Base-by-base conservation (phyloP, 2,113 vertebrate genomes). In the Morone saxatilis region DNA sequence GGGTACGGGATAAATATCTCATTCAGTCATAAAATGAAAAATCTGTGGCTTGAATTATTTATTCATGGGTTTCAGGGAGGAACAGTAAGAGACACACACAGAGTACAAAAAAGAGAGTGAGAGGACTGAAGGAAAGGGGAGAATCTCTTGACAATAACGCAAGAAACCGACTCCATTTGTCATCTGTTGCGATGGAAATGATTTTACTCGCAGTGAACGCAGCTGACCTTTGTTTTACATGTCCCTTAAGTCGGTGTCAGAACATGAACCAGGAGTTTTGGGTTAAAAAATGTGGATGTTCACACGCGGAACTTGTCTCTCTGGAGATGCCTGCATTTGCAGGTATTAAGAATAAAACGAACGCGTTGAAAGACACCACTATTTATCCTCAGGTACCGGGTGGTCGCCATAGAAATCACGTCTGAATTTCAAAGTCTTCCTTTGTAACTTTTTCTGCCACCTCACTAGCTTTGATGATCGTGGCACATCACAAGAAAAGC, bases 161-260 rank as follows among this genome's bases (percentile, higher is more conserved):
- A 36, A 78, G 84, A 70, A 80, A 85, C 78, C 31, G 62, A 80
- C 83, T 81, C 81, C 83, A 92, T 94, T 93, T 89, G 90, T 93
- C 91, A 88, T 89, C 74, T 54, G 69, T 51, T 68, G 80, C 76
- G 43, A 69, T 83, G 86, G 88, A 84, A 70, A 86, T 78, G 84
- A 82, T 89, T 89, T 82, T 63, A 71, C 70, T 86, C 56, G 25
- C 73, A 1, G 19, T 31, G 71, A 87, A 91, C 60, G 77, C 61
- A 0, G 63, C 80, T 91, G 88, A 93, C 91, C 91, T 92, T 93
- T 92, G 93, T 80, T 91, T 92, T 86, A 89, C 87, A 86, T 20
- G 86, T 88, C 89, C 89, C 86, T 22, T 56, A 73, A 73, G 85
- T 71, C 45, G 9, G 9, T 41, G 78, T 83, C 78, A 45, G 86